Evolutionary conservation across 2,888 invertebrate species (phyloP).

Genomic region (Chalcosyrphus nemorum): DNA sequence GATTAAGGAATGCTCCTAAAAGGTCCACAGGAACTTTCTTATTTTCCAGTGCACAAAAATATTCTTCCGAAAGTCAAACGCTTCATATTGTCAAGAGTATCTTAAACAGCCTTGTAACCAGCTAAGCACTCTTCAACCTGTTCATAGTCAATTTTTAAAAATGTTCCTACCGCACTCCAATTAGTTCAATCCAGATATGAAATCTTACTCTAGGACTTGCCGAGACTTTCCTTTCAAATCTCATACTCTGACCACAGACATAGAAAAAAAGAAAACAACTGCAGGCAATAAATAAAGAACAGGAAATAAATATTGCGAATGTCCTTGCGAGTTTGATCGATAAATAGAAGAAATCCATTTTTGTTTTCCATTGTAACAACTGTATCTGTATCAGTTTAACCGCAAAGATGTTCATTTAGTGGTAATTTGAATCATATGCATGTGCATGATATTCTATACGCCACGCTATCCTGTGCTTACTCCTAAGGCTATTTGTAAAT

Average conservation of each 20-base stretch:
- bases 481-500: background rate
- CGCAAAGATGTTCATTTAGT: constrained; percentile 21
- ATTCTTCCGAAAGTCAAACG: no score
- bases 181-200: no score
- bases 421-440: constrained; percentile 2
- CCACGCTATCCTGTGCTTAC: background rate
- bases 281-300: background rate
- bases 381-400: background rate
- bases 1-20: no score
- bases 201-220: no score
- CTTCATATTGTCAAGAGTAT: no score
- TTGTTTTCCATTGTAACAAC: background rate
- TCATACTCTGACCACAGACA: background rate
- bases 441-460: background rate
- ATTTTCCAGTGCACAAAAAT: no score
- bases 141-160: no score
- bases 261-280: background rate
- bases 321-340: constrained; percentile 24
- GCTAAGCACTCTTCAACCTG: no score
- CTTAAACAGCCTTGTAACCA: no score
- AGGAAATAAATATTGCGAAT: background rate
- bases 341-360: background rate
- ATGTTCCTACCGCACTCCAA: no score
- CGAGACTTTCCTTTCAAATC: no score
- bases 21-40: no score